These are phyloP conservation scores for Cyclopterus lumpus DNA, from an alignment of 2,797 vertebrate species.

Conservation along the genomic window DNA sequence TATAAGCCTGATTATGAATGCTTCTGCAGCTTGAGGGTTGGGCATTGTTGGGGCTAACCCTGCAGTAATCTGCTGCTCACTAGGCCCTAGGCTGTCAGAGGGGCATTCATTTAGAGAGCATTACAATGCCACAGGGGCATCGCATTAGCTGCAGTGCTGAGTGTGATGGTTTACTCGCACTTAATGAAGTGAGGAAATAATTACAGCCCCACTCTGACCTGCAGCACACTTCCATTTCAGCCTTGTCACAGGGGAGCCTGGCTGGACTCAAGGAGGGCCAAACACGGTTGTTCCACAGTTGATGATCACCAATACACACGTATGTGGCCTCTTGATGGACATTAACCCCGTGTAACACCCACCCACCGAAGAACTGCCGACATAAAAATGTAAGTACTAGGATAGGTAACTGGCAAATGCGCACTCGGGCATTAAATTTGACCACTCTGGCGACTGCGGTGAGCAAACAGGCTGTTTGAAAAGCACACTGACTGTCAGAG, in stretches of 20 bases:
- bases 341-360: constrained; percentile 74
- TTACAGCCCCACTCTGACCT: constrained; percentile 85
- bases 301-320: constrained; percentile 74
- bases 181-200: constrained; percentile 89
- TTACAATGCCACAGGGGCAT: constrained; percentile 85
- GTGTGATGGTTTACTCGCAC: constrained; percentile 85
- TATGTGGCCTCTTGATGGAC: constrained; percentile 67
- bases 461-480: constrained; percentile 44
- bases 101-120: constrained; percentile 84
- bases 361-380: constrained; percentile 50
- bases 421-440: constrained; percentile 59
- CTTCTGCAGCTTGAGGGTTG: constrained; percentile 64
- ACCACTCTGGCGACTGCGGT: constrained; percentile 44
- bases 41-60: constrained; percentile 77
- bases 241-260: constrained; percentile 70
- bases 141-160: constrained; percentile 83
- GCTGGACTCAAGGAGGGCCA: constrained; percentile 68
- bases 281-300: constrained; percentile 71
- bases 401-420: constrained; percentile 57
- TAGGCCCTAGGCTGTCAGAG: constrained; percentile 79
- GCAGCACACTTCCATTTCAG: constrained; percentile 82
- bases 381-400: constrained; percentile 60
- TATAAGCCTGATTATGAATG: constrained; percentile 76
- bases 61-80: constrained; percentile 81
- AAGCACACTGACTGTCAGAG: constrained; percentile 32